Percentiles rank a stretch among this genome's conserved stretches.
These are phyloP conservation scores for Microchrysa polita DNA, from an alignment of 2,888 invertebrate genomes.

Conservation along the genomic window DNA sequence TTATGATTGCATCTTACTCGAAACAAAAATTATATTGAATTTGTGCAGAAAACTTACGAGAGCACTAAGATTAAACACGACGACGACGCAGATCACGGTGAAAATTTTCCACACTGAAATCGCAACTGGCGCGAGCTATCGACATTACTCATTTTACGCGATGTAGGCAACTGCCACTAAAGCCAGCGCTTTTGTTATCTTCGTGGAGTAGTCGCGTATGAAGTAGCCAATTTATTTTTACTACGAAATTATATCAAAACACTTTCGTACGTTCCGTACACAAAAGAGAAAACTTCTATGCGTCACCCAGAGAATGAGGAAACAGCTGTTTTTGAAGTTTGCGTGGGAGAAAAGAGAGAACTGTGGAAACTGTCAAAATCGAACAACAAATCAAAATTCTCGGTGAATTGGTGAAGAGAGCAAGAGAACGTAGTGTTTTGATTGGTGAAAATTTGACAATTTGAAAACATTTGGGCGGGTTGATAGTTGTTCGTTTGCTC, in stretches of 20 bases:
- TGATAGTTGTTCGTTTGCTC: too few relatives aligned
- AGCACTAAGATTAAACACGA: constrained; percentile 11
- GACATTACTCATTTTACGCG: constrained; percentile 19
- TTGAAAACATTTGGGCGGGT: too few relatives aligned
- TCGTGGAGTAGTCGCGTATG: too few relatives aligned
- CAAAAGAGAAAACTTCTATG: constrained; percentile 23
- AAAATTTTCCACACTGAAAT: background rate
- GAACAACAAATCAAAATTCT: background rate
- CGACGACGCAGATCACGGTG: background rate
- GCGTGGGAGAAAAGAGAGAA: background rate
- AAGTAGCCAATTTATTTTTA: background rate
- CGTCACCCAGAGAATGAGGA: constrained; percentile 9
- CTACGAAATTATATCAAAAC: too few relatives aligned
- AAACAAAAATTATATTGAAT: background rate
- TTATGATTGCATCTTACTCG: background rate
- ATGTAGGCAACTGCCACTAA: background rate
- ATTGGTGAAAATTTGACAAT: constrained; percentile 1
- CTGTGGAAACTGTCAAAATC: background rate
- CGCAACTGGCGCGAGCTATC: background rate
- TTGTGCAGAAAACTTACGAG: constrained; percentile 23
- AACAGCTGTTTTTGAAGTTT: constrained; percentile 22
- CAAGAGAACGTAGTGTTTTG: background rate
- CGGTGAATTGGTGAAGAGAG: background rate
- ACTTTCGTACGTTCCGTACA: background rate
- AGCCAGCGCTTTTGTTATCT: background rate